phyloP scores from a whole-genome alignment of 2,888 invertebrate species.

The Nineta flava region DNA sequence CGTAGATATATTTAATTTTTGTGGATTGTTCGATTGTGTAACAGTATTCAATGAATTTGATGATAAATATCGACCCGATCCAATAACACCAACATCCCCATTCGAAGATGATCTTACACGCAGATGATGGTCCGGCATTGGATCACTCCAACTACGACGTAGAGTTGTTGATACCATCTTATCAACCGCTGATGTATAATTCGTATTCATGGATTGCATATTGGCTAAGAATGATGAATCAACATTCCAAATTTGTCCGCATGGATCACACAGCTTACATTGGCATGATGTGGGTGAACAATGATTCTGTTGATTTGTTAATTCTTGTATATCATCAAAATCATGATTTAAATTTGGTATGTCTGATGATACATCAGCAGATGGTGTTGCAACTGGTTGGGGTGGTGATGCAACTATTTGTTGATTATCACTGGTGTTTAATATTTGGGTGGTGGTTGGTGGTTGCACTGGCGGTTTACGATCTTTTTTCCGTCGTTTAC shows the following conservation, averaged over 20 bases:
- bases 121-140: slow-evolving; percentile 17
- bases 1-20: slow-evolving; percentile 52
- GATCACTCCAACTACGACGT: slow-evolving; percentile 48
- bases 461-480: slow-evolving; percentile 45
- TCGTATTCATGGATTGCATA: slow-evolving; percentile 2
- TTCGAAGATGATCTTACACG: slow-evolving; percentile 20
- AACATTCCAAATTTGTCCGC: slow-evolving; percentile 59
- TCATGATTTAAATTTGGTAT: slow-evolving; percentile 5
- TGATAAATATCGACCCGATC: slow-evolving; percentile 21
- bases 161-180: slow-evolving; percentile 23
- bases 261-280: slow-evolving; percentile 61
- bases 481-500: slow-evolving; percentile 81
- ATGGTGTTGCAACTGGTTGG: too few relatives aligned
- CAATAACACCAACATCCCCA: slow-evolving; percentile 25
- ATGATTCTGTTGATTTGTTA: slow-evolving; percentile 31
- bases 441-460: background rate
- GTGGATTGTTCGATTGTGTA: slow-evolving; percentile 19
- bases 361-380: background rate
- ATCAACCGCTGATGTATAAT: slow-evolving; percentile 16
- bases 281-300: slow-evolving; percentile 38
- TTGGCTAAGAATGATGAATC: slow-evolving; percentile 21
- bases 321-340: slow-evolving; percentile 25
- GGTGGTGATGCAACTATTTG: background rate
- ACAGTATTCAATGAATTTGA: slow-evolving; percentile 10
- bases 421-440: background rate